A percentile compares a stretch with the other conserved stretches of the same genome.
Conservation (phyloP, 2,113 vertebrate genomes). For the Pogonocichla stellata region DNA sequence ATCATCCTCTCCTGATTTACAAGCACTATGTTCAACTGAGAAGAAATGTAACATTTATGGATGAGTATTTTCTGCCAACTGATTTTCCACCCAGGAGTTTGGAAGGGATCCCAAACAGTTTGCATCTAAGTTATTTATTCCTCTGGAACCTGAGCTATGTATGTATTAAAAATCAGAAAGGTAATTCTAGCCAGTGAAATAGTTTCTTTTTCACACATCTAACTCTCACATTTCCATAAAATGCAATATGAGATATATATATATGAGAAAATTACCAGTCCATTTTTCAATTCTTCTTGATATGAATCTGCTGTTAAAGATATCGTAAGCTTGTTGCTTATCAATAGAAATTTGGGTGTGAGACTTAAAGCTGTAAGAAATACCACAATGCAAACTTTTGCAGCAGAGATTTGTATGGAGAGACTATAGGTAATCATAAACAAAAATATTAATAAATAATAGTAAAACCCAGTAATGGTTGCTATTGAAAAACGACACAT, state of each 20-base stretch:
- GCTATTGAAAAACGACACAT: neutral
- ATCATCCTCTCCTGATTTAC: neutral
- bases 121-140: conserved; percentile 18
- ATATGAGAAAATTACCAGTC: neutral
- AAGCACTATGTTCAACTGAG: neutral
- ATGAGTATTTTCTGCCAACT: neutral
- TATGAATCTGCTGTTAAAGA: neutral
- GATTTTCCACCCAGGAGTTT: conserved; percentile 25
- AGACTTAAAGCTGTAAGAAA: neutral
- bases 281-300: neutral
- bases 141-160: neutral
- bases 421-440: neutral
- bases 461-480: neutral
- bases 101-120: conserved; percentile 12
- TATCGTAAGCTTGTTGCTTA: neutral
- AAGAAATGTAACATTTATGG: conserved; percentile 6
- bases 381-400: neutral
- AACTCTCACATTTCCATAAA: neutral
- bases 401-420: neutral
- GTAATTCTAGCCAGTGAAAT: neutral
- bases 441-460: neutral
- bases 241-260: neutral
- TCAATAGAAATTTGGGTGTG: neutral
- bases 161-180: neutral
- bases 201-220: neutral